Conservation (phyloP, 2,888 invertebrate species). For the Pyrgus malvae region DNA sequence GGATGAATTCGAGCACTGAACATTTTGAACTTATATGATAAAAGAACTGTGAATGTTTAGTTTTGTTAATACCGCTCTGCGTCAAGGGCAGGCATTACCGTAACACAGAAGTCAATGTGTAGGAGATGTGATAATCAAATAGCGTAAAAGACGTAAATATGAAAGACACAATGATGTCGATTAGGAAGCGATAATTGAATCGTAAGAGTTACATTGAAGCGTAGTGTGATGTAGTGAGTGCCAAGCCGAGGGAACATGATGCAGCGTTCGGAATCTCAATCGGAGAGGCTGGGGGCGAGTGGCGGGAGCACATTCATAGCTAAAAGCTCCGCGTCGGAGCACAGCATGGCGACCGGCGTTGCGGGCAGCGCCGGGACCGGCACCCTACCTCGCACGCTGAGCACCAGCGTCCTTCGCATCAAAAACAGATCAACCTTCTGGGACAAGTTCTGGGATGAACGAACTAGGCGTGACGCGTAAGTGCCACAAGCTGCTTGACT, state of each 20-base stretch:
- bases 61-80: slow-evolving; percentile 19
- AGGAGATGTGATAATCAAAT: neutral
- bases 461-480: slow-evolving; percentile 86
- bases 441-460: slow-evolving; percentile 91
- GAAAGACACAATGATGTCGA: slow-evolving; percentile 3
- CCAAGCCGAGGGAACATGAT: slow-evolving; percentile 42
- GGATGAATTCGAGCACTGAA: slow-evolving; percentile 55
- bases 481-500: slow-evolving; percentile 50
- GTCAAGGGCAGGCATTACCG: slow-evolving; percentile 33
- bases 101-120: neutral
- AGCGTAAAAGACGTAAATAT: slow-evolving; percentile 34
- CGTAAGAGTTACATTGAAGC: slow-evolving; percentile 14
- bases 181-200: slow-evolving; percentile 16
- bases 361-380: slow-evolving; percentile 72
- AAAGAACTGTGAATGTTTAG: slow-evolving; percentile 6
- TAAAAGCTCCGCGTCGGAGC: slow-evolving; percentile 75
- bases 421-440: slow-evolving; percentile 91
- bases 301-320: slow-evolving; percentile 59
- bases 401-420: slow-evolving; percentile 90
- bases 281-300: slow-evolving; percentile 75
- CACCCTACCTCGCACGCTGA: slow-evolving; percentile 86
- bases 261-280: slow-evolving; percentile 82
- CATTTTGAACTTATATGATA: slow-evolving; percentile 36
- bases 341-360: slow-evolving; percentile 78
- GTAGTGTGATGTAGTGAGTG: slow-evolving; percentile 47